Evolutionary conservation across 1,140 invertebrate genomes (phyloP), one percentile per base, ranked within the genome.

Genomic region (Archegozetes longisetosus): DNA sequence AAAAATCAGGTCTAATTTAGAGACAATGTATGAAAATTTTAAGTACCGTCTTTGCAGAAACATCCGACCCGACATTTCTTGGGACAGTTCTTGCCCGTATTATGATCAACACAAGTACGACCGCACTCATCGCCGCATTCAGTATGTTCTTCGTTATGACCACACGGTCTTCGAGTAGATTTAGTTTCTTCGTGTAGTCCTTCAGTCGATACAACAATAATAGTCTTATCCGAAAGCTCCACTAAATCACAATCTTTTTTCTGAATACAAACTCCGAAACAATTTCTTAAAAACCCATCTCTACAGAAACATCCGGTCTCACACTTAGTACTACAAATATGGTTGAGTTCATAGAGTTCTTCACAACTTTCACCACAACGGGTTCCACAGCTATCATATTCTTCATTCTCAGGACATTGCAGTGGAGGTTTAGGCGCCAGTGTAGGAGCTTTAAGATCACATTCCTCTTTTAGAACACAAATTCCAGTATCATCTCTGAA

Each of bases 91-190:
- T 40, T 17, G 32, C 6, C 24, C 12, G 24, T 12, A 6, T 25
- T 6, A 49, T 51, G 51, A 12, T 48, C 51, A 48, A 40, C 53
- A 29, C 60, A 61, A 9, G 60, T 61, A 9, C 49, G 24, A 2
- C 40, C 32, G 29, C 60, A 61, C 6, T 22, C 25, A 2, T 53
- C 49, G 20, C 50, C 52, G 47, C 60, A 61, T 1, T 40, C 22
- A 32, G 50, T 56, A 53, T 32, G 52, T 25, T 52, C 20, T 28
- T 61, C 51, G 9, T 53, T 40, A 25, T 53, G 23, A 4, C 27
- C 27, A 22, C 60, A 61, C 0, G n/a, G n/a, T n/a, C n/a, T n/a
- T n/a, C n/a, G n/a, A n/a, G n/a, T n/a, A n/a, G n/a, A n/a, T n/a
- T n/a, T n/a, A n/a, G n/a, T n/a, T n/a, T n/a, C n/a, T n/a, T n/a